Base-by-base conservation (phyloP, 2,888 invertebrate genomes). In the Brachypterus glaber region DNA sequence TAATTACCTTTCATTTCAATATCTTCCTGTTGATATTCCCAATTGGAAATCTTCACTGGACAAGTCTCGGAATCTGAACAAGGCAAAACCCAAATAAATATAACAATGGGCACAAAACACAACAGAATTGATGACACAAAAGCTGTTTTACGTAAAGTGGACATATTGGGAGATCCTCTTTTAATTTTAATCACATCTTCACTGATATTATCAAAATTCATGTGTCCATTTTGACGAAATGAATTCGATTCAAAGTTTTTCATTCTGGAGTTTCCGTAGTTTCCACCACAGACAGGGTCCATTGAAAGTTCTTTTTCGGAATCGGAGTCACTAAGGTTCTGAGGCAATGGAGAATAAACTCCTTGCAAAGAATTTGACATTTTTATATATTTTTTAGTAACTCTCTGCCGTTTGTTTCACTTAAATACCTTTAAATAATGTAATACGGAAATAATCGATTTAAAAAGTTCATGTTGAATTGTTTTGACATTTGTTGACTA, bases 51-150 rank as follows among this genome's bases (percentile, higher is more conserved):
- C 55, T 72, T 76, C 14, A 75, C 63, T 8, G 77, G 72, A 49
- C 86, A 86, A 35, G 78, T 75, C 11, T 76, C 74, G 4, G 73
- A 72, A 53, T 81, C 79, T 3, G 77, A 74, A 53, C 87, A 88
- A 0, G 87, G 87, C 50, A 82, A 66, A 9, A 79, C 74, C 79
- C 81, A 85, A 4, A 83, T 65, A 57, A 84, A 89, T 53, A 80
- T 72, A 27, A 85, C 67, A 33, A 82, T 76, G 4, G 82, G 82
- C 40, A 79, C 66, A 43, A 82, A 63, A 57, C 82, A 88, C 34
- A 81, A 60, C 30, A 83, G 58, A 45, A 87, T 74, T 1, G 87
- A 87, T 7, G 74, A 67, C 12, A 80, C 66, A 49, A 87, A 81
- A 26, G 78, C 80, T 43, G 76, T 71, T 44, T 78, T 77, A 9